phyloP scores from a whole-genome alignment of 2,888 invertebrate species.

The Perizoma flavofasciatum region DNA sequence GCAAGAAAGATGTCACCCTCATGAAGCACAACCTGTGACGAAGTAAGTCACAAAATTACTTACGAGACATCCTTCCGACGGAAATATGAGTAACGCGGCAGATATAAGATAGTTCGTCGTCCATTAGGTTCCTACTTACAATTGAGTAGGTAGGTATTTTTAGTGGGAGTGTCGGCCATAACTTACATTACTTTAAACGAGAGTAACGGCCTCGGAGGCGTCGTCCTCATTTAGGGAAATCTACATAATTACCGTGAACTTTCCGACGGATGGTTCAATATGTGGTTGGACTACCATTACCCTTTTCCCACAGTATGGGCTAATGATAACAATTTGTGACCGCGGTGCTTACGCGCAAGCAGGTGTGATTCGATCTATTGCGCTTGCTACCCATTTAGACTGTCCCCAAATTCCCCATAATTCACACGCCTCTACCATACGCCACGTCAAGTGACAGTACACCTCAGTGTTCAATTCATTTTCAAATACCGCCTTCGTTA shows the following conservation, averaged over 20 bases:
- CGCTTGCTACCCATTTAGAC: slow-evolving; percentile 60
- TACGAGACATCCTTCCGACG: slow-evolving; percentile 68
- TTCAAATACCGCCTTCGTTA: slow-evolving; percentile 17
- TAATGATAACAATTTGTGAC: slow-evolving; percentile 57
- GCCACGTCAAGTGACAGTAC: slow-evolving; percentile 31
- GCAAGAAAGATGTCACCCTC: slow-evolving; percentile 68
- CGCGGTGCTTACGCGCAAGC: slow-evolving; percentile 53
- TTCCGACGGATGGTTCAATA: slow-evolving; percentile 34
- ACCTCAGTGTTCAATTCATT: slow-evolving; percentile 19
- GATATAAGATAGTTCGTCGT: slow-evolving; percentile 49
- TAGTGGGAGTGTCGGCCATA: slow-evolving; percentile 41
- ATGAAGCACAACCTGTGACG: slow-evolving; percentile 74
- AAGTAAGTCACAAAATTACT: slow-evolving; percentile 65
- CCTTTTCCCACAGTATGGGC: slow-evolving; percentile 59
- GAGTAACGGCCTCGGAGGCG: slow-evolving; percentile 38
- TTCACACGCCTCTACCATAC: slow-evolving; percentile 46
- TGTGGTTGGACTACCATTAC: slow-evolving; percentile 40
- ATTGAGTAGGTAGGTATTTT: slow-evolving; percentile 47
- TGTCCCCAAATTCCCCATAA: slow-evolving; percentile 47
- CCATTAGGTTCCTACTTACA: slow-evolving; percentile 41
- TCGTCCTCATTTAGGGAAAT: slow-evolving; percentile 40
- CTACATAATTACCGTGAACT: slow-evolving; percentile 40
- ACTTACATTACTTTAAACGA: slow-evolving; percentile 41
- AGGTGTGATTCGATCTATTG: slow-evolving; percentile 74
- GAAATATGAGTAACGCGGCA: slow-evolving; percentile 70